A percentile compares a stretch with the other conserved stretches of the same genome.
These are phyloP conservation scores for Hydroisotoma schaefferi DNA, from an alignment of 2,888 invertebrate species.

Conservation along the genomic window DNA sequence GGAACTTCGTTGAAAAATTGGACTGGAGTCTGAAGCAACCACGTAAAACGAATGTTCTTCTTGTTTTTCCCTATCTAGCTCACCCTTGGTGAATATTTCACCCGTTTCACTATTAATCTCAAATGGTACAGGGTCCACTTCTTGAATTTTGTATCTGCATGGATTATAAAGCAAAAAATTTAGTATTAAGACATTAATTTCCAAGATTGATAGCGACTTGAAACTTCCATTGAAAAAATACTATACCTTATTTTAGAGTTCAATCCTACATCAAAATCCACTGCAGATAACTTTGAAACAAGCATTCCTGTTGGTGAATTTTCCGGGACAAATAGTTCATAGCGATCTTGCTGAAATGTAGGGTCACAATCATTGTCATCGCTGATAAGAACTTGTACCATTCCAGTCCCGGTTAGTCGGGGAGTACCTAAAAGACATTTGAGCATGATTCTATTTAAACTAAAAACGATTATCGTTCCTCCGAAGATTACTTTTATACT, in stretches of 20 bases:
- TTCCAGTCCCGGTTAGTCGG: slow-evolving; percentile 86
- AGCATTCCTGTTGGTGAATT: slow-evolving; percentile 74
- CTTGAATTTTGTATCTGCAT: slow-evolving; percentile 69
- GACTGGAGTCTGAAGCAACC: slow-evolving; percentile 83
- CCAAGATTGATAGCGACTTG: neutral
- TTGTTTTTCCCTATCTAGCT: slow-evolving; percentile 75
- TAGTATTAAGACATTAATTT: neutral
- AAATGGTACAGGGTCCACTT: slow-evolving; percentile 77
- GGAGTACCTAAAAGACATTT: slow-evolving; percentile 70
- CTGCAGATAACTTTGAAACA: slow-evolving; percentile 73
- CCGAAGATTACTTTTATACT: no score
- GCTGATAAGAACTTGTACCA: slow-evolving; percentile 81
- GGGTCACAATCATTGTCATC: slow-evolving; percentile 96
- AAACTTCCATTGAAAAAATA: neutral
- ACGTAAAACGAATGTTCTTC: slow-evolving; percentile 73
- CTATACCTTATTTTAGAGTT: slow-evolving; percentile 75
- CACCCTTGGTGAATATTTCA: slow-evolving; percentile 67
- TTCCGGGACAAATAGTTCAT: slow-evolving; percentile 74
- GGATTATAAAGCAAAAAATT: neutral
- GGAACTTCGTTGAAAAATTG: slow-evolving; percentile 76
- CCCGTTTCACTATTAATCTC: slow-evolving; percentile 74
- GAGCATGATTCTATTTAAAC: neutral
- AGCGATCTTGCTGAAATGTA: slow-evolving; percentile 69
- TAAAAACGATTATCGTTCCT: no score
- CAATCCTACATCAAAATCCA: slow-evolving; percentile 75